A percentile compares a stretch with the other conserved stretches of the same genome.
Conservation (phyloP, 2,113 vertebrate genomes). For the Ovis aries region ARS-UI_Ramb_v3.0 NC_056056.1:205194501-205195000, state of each 20-base stretch:
- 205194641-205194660: not conserved
- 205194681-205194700: not conserved
- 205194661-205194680: not conserved
- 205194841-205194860: not conserved
- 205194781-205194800: not conserved
- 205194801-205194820: not conserved
- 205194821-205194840: not conserved
- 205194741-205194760: not conserved
- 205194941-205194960: not conserved
- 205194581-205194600: not conserved
- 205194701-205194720: not conserved
- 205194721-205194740: not conserved
- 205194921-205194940: not conserved
- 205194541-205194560: constrained; percentile 50
- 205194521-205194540: not conserved
- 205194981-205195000: not conserved
- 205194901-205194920: not conserved
- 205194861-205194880: not conserved
- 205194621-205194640: not conserved
- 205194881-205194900: not conserved
- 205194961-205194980: not conserved
- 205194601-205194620: not conserved
- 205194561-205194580: rapidly evolving
- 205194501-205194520: constrained; percentile 45
- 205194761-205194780: not conserved